phyloP scores from a whole-genome alignment of 2,113 vertebrate species.

The Halichoeres trimaculatus region DNA sequence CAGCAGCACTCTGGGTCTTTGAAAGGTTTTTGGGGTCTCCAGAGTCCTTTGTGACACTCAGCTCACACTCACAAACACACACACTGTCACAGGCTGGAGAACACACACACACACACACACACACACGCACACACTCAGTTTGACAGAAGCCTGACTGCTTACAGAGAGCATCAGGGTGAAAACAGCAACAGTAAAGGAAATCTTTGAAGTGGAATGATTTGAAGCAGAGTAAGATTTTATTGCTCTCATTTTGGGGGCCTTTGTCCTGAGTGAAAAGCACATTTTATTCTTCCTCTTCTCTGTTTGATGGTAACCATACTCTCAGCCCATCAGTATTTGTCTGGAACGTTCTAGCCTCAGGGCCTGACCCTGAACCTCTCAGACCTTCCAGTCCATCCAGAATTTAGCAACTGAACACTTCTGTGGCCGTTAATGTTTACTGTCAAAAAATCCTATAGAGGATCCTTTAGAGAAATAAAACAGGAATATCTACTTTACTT shows the following conservation, averaged over 20 bases:
- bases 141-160: neutral
- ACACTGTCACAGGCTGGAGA: neutral
- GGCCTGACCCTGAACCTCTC: too few relatives aligned
- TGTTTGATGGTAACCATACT: neutral
- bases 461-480: too few relatives aligned
- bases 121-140: constrained; percentile 11
- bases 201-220: constrained; percentile 1
- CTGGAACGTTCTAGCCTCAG: too few relatives aligned
- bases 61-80: constrained; percentile 45
- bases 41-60: constrained; percentile 45
- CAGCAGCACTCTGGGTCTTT: constrained; percentile 40
- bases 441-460: too few relatives aligned
- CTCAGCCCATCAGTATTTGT: neutral
- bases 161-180: neutral
- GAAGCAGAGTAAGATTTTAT: neutral
- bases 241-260: neutral
- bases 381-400: too few relatives aligned
- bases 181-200: neutral
- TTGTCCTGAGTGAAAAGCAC: neutral
- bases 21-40: constrained; percentile 60
- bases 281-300: constrained; percentile 2
- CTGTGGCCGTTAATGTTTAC: too few relatives aligned
- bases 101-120: constrained; percentile 35
- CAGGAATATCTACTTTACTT: too few relatives aligned
- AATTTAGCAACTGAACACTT: too few relatives aligned